phyloP scores from a whole-genome alignment of 2,113 vertebrate genomes.

The Sterna hirundo region DNA sequence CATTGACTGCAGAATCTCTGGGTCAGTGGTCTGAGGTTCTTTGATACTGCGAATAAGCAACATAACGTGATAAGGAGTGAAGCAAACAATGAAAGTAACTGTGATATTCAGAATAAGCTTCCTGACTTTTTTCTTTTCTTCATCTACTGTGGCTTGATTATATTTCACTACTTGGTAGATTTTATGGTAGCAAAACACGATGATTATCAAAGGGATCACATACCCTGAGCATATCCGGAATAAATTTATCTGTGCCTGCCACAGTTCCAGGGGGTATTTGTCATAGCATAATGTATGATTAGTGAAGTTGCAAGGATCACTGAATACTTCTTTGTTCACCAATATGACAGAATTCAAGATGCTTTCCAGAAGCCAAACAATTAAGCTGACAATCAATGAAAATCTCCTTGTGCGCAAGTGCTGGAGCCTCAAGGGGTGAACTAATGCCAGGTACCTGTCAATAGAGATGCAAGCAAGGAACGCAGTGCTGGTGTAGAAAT shows the following conservation, averaged over 20 bases:
- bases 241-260: constrained; percentile 63
- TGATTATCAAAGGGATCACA: constrained; percentile 73
- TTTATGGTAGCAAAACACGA: constrained; percentile 78
- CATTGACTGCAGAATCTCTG: background rate
- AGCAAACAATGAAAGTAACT: constrained; percentile 81
- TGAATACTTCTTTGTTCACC: constrained; percentile 59
- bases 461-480: constrained; percentile 88
- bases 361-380: constrained; percentile 79
- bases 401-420: constrained; percentile 76
- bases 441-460: constrained; percentile 86
- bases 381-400: constrained; percentile 66
- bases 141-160: constrained; percentile 80
- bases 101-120: constrained; percentile 78
- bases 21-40: constrained; percentile 28
- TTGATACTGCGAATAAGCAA: constrained; percentile 76
- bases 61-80: constrained; percentile 83
- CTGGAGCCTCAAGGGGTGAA: constrained; percentile 80
- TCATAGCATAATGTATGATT: constrained; percentile 79
- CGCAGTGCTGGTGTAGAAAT: constrained; percentile 84
- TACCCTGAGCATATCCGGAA: constrained; percentile 79
- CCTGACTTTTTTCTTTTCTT: constrained; percentile 79
- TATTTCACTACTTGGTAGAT: constrained; percentile 76
- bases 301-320: constrained; percentile 27
- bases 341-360: constrained; percentile 76
- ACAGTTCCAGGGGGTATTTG: constrained; percentile 71